Conservation (phyloP, 1,140 invertebrate species). For the Saccostrea glomerata region DNA sequence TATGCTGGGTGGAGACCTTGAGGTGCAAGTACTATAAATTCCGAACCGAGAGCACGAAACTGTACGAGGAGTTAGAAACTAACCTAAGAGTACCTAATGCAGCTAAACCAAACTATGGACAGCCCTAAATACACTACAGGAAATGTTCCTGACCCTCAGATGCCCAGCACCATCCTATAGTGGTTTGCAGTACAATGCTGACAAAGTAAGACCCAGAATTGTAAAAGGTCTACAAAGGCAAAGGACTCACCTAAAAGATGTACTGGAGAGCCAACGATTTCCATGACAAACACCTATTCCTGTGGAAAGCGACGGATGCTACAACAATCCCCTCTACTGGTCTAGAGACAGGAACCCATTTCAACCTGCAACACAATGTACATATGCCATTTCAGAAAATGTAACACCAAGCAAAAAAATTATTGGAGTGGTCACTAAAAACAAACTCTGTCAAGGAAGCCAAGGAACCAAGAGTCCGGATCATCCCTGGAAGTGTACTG, state of each 20-base stretch:
- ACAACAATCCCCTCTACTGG: too few species aligned
- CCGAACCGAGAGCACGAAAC: too few species aligned
- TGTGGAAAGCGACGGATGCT: background rate
- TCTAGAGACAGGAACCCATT: too few species aligned
- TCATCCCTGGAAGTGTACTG: background rate
- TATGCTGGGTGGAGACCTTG: too few species aligned
- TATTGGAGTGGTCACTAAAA: background rate
- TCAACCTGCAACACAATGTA: background rate
- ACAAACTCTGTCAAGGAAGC: background rate
- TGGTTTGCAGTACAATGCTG: too few species aligned
- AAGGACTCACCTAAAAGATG: background rate
- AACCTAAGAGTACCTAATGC: background rate
- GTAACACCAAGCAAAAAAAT: background rate
- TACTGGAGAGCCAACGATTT: background rate
- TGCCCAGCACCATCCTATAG: background rate
- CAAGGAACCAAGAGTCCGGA: too few species aligned
- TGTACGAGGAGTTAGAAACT: background rate
- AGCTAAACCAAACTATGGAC: background rate
- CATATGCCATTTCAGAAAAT: conserved; percentile 10
- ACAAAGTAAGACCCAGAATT: background rate
- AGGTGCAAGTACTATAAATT: too few species aligned
- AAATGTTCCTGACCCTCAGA: background rate
- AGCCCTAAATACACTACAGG: background rate
- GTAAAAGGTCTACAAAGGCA: background rate
- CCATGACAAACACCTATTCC: background rate